These are phyloP conservation scores for Hipposideros larvatus DNA, from an alignment of 2,797 vertebrate species.

Conservation along the genomic window DNA sequence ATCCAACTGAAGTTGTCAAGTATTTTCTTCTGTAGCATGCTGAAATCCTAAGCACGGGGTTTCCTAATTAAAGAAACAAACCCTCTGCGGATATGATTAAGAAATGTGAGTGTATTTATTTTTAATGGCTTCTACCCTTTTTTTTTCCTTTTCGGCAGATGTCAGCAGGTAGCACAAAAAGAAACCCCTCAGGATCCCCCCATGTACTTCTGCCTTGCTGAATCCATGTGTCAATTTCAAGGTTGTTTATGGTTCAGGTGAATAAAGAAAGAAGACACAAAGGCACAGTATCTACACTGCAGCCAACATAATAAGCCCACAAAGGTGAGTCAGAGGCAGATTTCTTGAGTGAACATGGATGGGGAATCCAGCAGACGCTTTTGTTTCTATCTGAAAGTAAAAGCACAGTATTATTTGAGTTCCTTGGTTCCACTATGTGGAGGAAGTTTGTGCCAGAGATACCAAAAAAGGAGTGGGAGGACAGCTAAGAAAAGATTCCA, in stretches of 20 bases:
- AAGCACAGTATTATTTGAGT: constrained; percentile 62
- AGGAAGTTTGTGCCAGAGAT: constrained; percentile 78
- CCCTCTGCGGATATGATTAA: constrained; percentile 44
- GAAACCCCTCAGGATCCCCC: constrained; percentile 7
- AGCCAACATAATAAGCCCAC: constrained; percentile 38
- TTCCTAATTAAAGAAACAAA: constrained; percentile 68
- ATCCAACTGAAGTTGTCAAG: constrained; percentile 62
- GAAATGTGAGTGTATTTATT: constrained; percentile 33
- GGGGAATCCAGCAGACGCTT: constrained; percentile 59
- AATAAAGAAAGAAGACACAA: constrained; percentile 75
- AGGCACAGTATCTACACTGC: constrained; percentile 38
- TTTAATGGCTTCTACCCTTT: constrained; percentile 57
- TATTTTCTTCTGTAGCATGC: constrained; percentile 69
- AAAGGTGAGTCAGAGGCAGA: constrained; percentile 73
- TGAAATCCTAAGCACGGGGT: constrained; percentile 65
- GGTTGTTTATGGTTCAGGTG: not conserved
- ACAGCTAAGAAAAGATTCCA: constrained; percentile 76
- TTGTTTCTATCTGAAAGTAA: constrained; percentile 72
- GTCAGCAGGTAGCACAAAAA: constrained; percentile 75
- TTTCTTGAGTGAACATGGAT: constrained; percentile 71
- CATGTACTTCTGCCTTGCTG: not conserved
- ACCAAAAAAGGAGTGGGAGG: constrained; percentile 76
- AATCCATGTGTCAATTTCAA: constrained; percentile 59
- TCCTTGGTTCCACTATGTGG: constrained; percentile 70
- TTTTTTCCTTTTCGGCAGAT: constrained; percentile 68